Base-by-base conservation (phyloP, 2,797 vertebrate genomes). In the Cryptoprocta ferox region DNA sequence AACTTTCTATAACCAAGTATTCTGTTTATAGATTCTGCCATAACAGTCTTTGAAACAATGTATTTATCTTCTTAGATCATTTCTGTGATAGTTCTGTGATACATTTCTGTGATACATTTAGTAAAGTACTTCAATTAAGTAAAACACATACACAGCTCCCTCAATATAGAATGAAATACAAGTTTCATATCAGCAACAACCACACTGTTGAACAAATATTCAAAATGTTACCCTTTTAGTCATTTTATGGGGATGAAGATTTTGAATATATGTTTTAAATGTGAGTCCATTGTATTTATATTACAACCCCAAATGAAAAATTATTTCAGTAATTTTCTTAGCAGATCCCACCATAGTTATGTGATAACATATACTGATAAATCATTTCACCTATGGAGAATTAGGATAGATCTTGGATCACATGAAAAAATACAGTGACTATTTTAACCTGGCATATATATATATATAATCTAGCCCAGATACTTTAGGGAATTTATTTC, bases 151-250 rank as follows among this genome's bases (percentile, higher is more conserved):
- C 13, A 53, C 65, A 91, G 45, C 15, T 81, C 14, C 42, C 35
- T 68, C 35, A 59, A 59, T 24, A 96, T 26, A 71, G 53, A 88
- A 78, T 65, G 37, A 91, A 97, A 71, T 45, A 61, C 6, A 80
- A 66, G 5, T 70, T 89, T 91, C 93, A 61, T 5, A 93, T 78
- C 48, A 65, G 56, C 59, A 63, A 86, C 70, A 94, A 93, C 13
- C 32, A 93, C 26, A 86, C 26, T 73, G 37, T 75, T 97, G 68
- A 65, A 96, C 95, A 89, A 93, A 71, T 42, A 93, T 76, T 89
- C 90, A 96, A 66, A 50, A 83, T 68, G 28, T 92, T 92, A 98
- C 95, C 28, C 32, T 97, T 92, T 80, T 26, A 71, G 19, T 73
- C 91, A 32, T 78, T 91, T 91, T n/a, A 80, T 2, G 70, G 9